phyloP scores from a whole-genome alignment of 2,113 vertebrate species.

The Pogonocichla stellata region DNA sequence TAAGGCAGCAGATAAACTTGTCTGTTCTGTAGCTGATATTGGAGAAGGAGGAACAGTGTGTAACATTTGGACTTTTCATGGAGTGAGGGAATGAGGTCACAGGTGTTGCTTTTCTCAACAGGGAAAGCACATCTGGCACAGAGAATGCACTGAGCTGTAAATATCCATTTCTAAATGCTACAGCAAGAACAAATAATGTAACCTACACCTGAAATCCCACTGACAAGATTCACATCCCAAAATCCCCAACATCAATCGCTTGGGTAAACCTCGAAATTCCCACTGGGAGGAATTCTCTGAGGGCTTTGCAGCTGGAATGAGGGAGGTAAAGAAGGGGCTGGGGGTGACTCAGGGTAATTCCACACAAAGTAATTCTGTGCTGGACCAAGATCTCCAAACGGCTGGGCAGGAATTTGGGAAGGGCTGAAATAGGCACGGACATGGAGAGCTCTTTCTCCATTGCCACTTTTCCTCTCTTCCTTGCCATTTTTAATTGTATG shows the following conservation, averaged over 20 bases:
- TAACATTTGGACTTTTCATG: not conserved
- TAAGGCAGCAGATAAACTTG: not conserved
- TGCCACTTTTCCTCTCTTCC: not conserved
- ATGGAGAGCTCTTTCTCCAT: not conserved
- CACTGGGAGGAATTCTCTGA: not conserved
- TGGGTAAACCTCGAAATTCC: not conserved
- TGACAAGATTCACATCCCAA: not conserved
- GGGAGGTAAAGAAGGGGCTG: not conserved
- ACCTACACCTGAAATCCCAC: not conserved
- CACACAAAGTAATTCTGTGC: not conserved
- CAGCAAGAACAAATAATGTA: not conserved
- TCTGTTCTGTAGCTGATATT: not conserved
- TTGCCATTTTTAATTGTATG: rapidly evolving
- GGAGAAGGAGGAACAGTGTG: not conserved
- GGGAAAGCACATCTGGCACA: not conserved
- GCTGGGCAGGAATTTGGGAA: not conserved
- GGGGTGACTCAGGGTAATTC: not conserved
- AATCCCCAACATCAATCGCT: not conserved
- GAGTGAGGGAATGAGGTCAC: not conserved
- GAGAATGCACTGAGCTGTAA: not conserved
- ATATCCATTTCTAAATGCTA: not conserved
- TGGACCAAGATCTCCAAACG: not conserved
- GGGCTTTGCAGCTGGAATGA: not conserved
- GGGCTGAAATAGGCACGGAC: rapidly evolving
- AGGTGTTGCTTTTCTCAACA: not conserved